A percentile compares a stretch with the other conserved stretches of the same genome.
phyloP scores from a whole-genome alignment of 2,888 invertebrate species.

The Himalopsyche anomala region DNA sequence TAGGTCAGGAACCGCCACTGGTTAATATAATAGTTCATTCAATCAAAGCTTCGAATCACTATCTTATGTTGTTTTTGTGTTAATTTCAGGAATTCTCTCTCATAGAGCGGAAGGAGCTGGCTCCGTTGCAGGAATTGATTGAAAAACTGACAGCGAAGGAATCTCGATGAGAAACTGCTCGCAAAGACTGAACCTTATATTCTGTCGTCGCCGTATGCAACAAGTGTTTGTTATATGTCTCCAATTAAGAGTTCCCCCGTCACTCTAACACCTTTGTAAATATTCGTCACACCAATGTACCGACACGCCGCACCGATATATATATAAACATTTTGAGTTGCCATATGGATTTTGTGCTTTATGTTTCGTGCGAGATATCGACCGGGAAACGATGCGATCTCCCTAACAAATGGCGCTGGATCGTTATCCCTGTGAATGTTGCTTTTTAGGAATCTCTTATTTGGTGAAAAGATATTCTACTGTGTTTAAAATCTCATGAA shows the following conservation, averaged over 20 bases:
- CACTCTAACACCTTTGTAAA: conserved; percentile 33
- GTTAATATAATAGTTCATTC: no score
- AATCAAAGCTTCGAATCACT: neutral
- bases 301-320: neutral
- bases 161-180: conserved; percentile 80
- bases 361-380: neutral
- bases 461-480: neutral
- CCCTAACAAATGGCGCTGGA: conserved; percentile 21
- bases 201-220: conserved; percentile 9
- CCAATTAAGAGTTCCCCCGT: neutral
- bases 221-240: conserved; percentile 13
- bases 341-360: conserved; percentile 32
- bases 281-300: conserved; percentile 32
- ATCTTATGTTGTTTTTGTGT: conserved; percentile 54
- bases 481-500: no score
- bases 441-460: neutral
- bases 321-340: conserved; percentile 31
- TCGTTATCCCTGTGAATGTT: conserved; percentile 5
- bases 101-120: conserved; percentile 96
- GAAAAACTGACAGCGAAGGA: conserved; percentile 96
- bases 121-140: conserved; percentile 97
- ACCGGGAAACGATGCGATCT: neutral
- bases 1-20: no score
- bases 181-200: conserved; percentile 46
- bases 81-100: conserved; percentile 95